A percentile compares a stretch with the other conserved stretches of the same genome.
These are phyloP conservation scores for Cremastobaeus sp. DNA, from an alignment of 2,888 invertebrate genomes.

Conservation along the genomic window DNA sequence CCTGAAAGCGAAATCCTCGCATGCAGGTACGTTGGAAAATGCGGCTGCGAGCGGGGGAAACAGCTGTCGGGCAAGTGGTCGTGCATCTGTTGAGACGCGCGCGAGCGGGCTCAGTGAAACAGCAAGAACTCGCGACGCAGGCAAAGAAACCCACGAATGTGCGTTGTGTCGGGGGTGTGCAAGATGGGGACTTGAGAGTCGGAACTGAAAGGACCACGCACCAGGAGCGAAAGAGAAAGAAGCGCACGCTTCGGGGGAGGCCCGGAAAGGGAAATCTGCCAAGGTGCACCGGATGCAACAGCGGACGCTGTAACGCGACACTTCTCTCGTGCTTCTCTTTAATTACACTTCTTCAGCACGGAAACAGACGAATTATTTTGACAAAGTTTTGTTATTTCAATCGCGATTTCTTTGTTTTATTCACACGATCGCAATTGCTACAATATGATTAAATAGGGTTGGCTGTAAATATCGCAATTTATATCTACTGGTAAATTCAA, in stretches of 20 bases:
- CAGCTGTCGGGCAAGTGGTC: conserved; percentile 76
- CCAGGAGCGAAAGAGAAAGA: conserved; percentile 30
- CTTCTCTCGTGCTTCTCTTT: conserved; percentile 16
- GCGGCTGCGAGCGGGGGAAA: conserved; percentile 57
- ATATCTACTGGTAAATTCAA: too few species aligned
- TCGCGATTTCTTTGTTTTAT: too few species aligned
- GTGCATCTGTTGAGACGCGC: conserved; percentile 74
- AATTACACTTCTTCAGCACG: conserved; percentile 33
- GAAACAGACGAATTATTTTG: too few species aligned
- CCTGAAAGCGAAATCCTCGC: conserved; percentile 47
- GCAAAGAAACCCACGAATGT: conserved; percentile 34
- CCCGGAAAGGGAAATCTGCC: conserved; percentile 51
- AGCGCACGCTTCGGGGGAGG: conserved; percentile 46
- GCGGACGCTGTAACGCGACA: conserved; percentile 31
- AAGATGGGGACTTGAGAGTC: conserved; percentile 36
- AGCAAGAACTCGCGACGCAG: conserved; percentile 9
- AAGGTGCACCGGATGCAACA: conserved; percentile 54
- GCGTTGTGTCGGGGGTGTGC: conserved; percentile 41
- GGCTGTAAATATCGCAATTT: too few species aligned
- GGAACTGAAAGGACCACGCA: conserved; percentile 47
- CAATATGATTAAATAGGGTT: too few species aligned
- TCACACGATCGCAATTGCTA: too few species aligned
- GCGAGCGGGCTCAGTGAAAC: conserved; percentile 22
- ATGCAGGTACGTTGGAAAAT: conserved; percentile 58
- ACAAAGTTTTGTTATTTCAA: too few species aligned